Conservation (phyloP, 2,797 vertebrate species). For the Scleropages formosus region DNA sequence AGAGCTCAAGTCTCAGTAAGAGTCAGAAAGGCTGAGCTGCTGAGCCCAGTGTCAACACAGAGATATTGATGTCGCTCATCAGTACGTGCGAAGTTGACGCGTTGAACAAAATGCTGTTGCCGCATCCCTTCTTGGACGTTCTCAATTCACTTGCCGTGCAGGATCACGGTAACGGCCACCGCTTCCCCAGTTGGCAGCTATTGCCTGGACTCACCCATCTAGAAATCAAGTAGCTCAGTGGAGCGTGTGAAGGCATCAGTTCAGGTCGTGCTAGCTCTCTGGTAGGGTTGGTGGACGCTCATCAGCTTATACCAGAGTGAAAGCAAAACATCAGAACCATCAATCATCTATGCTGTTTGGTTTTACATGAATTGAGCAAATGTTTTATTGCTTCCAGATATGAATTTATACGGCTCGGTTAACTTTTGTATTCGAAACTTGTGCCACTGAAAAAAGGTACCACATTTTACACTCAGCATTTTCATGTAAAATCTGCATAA, state of each 20-base stretch:
- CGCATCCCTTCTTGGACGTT: neutral
- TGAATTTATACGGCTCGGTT: too few species aligned
- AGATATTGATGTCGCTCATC: too few species aligned
- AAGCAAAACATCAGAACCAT: neutral
- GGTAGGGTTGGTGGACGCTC: conserved; percentile 42
- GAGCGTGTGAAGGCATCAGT: conserved; percentile 32
- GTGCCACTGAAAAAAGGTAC: too few species aligned
- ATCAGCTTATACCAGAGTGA: neutral
- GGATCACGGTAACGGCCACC: too few species aligned
- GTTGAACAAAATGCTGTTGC: too few species aligned
- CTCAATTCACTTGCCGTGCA: neutral
- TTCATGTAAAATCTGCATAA: too few species aligned
- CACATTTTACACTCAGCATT: too few species aligned
- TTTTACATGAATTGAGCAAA: neutral
- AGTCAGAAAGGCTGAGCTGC: neutral
- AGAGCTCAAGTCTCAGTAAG: conserved; percentile 26
- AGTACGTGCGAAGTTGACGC: too few species aligned
- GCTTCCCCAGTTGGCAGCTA: too few species aligned
- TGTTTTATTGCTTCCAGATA: too few species aligned
- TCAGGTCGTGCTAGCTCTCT: conserved; percentile 30
- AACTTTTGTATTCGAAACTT: too few species aligned
- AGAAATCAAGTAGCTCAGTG: conserved; percentile 19
- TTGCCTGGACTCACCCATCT: conserved; percentile 29
- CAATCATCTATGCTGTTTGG: too few species aligned
- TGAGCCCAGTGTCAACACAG: conserved; percentile 16